Conservation (phyloP, 1,140 invertebrate species). For the Drosophila ironensis region DNA sequence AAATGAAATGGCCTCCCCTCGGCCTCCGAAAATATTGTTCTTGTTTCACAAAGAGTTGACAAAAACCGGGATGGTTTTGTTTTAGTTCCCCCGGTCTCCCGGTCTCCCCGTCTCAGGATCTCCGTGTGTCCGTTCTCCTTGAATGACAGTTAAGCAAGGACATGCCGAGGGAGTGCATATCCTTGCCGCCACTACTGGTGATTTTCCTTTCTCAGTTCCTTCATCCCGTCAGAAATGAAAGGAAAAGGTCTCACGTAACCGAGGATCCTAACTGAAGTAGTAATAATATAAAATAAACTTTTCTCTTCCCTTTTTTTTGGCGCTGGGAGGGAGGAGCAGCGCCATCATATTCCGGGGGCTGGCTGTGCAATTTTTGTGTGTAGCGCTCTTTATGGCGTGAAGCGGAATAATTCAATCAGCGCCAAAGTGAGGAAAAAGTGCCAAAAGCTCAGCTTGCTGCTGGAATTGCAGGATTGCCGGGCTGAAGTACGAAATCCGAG, state of each 20-base stretch:
- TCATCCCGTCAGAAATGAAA: constrained; percentile 38
- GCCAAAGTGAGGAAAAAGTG: constrained; percentile 56
- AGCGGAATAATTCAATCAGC: constrained; percentile 77
- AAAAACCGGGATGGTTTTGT: constrained; percentile 13
- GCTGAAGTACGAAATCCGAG: constrained; percentile 51
- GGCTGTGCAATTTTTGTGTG: constrained; percentile 31
- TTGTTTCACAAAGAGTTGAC: constrained; percentile 28
- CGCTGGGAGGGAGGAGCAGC: too few relatives aligned
- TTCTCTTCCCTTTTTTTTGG: constrained; percentile 2
- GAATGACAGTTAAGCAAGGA: constrained; percentile 37
- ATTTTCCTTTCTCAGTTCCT: neutral
- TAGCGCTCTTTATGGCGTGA: constrained; percentile 69
- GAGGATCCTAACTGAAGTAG: constrained; percentile 50
- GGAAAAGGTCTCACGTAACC: constrained; percentile 60
- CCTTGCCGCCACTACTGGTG: neutral
- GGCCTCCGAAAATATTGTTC: constrained; percentile 31
- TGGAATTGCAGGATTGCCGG: neutral
- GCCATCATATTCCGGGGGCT: constrained; percentile 32
- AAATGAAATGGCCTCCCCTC: constrained; percentile 52
- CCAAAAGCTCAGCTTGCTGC: constrained; percentile 37
- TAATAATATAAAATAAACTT: constrained; percentile 70
- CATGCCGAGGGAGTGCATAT: constrained; percentile 10
- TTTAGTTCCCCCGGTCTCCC: too few relatives aligned
- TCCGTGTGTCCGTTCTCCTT: constrained; percentile 26
- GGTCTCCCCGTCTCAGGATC: too few relatives aligned